Evolutionary conservation across 92 coral and sea anemone species (phyloP), one percentile per base, ranked within the genome.

Genomic region (Epizoanthus stellaris): DNA sequence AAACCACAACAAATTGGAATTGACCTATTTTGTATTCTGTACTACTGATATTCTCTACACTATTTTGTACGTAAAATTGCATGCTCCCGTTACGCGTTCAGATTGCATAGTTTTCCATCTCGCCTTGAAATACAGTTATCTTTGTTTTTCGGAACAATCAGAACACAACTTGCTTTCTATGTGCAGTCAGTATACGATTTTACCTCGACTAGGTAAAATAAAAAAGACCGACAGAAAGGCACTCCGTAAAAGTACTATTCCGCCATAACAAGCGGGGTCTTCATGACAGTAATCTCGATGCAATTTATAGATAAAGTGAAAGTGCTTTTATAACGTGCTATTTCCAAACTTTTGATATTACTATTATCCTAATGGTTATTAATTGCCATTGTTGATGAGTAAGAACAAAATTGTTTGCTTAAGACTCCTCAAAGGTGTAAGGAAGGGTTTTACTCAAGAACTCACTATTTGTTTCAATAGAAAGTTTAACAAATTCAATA

Each of bases 401-500:
- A 73, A 19, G 85, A 84, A 69, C 82, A 75, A 69, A 60, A 65
- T 67, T 83, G 88, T 83, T 83, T 84, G 82, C 75, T 83, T 74
- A 76, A 73, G 59, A 57, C 71, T 49, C 77, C 54, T 21, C 73
- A 79, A 61, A 79, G 70, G 58, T 79, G 59, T 59, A 63, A 64
- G 60, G 53, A 63, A 15, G 23, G 13, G 21, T 77, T 49, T 42
- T 79, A 19, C 66, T 23, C 39, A 34, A 43, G 82, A 76, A 59
- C 8, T n/a, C 65, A 16, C 40, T 59, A 19, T 76, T 76, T 63
- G 83, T 79, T 64, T 64, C 42, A 45, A 61, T 62, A 12, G 49
- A 62, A 79, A 45, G 23, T 38, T 42, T 47, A 63, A 43, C 72
- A 40, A 43, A 9, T 79, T 43, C 14, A 52, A 6, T 52, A 52